Evolutionary conservation across 2,113 vertebrate species (phyloP).

Genomic region (Paramisgurnus dabryanus): DNA sequence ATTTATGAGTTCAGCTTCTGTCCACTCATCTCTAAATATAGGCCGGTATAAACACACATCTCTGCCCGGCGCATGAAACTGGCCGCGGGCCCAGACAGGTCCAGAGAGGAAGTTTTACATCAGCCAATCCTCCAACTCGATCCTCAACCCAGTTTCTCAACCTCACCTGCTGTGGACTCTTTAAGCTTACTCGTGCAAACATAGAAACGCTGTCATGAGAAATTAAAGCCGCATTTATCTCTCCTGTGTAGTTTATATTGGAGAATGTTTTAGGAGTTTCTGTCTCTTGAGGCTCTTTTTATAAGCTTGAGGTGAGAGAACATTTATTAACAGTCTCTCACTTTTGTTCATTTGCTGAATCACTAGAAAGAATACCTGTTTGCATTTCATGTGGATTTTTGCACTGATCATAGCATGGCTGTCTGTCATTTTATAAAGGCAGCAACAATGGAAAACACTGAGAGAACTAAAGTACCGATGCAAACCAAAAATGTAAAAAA

Average conservation of each 20-base stretch:
- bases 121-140: constrained; percentile 6
- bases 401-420: not conserved
- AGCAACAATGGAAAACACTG: no score
- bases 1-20: constrained; percentile 40
- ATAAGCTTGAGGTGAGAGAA: not conserved
- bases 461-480: no score
- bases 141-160: not conserved
- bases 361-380: not conserved
- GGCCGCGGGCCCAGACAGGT: constrained; percentile 23
- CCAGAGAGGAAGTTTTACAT: not conserved
- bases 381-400: constrained; percentile 1
- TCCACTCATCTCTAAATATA: constrained; percentile 38
- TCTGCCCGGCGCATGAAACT: constrained; percentile 20
- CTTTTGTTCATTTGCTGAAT: constrained; percentile 21
- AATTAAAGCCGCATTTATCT: constrained; percentile 10
- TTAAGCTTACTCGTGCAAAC: not conserved
- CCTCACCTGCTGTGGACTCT: constrained; percentile 8
- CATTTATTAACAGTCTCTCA: constrained; percentile 18
- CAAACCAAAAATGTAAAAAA: no score
- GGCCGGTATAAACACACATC: constrained; percentile 31
- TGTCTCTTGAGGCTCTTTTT: not conserved
- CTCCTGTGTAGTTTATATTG: not conserved
- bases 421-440: no score
- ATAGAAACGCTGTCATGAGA: not conserved
- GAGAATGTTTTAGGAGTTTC: not conserved